Evolutionary conservation across 2,888 invertebrate genomes (phyloP).

Genomic region (Amiota communis): DNA sequence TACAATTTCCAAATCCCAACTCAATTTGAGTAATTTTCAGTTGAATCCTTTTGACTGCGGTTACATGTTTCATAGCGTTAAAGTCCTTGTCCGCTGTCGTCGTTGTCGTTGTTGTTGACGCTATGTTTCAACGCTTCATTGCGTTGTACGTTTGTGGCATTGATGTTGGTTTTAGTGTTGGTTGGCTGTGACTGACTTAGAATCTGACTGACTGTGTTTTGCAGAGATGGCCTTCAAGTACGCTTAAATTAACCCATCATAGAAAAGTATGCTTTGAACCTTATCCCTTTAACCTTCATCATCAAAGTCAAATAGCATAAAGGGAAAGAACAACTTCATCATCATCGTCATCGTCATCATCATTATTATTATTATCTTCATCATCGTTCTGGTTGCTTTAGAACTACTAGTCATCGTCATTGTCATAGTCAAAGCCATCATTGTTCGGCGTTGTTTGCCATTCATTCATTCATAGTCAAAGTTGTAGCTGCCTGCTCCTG

Average conservation of each 20-base stretch:
- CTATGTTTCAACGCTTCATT: too few species aligned
- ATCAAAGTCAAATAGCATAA: slow-evolving; percentile 8
- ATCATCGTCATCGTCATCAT: not conserved
- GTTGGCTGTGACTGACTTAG: not conserved
- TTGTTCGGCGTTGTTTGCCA: slow-evolving; percentile 23
- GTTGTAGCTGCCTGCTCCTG: slow-evolving; percentile 47
- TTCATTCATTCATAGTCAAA: slow-evolving; percentile 57
- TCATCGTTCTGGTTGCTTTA: slow-evolving; percentile 16
- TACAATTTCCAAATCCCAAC: slow-evolving; percentile 66
- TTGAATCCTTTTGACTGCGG: slow-evolving; percentile 63
- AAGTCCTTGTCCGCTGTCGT: not conserved
- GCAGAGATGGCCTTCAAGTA: slow-evolving; percentile 10
- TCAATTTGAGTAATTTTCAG: slow-evolving; percentile 66
- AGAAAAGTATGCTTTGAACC: not conserved
- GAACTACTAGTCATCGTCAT: slow-evolving; percentile 35
- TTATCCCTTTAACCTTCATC: not conserved
- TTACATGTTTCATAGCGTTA: slow-evolving; percentile 29
- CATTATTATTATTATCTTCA: slow-evolving; percentile 35
- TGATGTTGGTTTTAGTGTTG: not conserved
- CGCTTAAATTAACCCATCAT: not conserved
- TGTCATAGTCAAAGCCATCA: slow-evolving; percentile 20
- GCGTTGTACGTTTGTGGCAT: too few species aligned
- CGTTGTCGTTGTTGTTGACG: too few species aligned
- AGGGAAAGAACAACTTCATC: slow-evolving; percentile 1
- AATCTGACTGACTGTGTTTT: not conserved